A percentile compares a stretch with the other conserved stretches of the same genome.
phyloP scores from a whole-genome alignment of 1,140 invertebrate genomes.

The Phthorimaea operculella region DNA sequence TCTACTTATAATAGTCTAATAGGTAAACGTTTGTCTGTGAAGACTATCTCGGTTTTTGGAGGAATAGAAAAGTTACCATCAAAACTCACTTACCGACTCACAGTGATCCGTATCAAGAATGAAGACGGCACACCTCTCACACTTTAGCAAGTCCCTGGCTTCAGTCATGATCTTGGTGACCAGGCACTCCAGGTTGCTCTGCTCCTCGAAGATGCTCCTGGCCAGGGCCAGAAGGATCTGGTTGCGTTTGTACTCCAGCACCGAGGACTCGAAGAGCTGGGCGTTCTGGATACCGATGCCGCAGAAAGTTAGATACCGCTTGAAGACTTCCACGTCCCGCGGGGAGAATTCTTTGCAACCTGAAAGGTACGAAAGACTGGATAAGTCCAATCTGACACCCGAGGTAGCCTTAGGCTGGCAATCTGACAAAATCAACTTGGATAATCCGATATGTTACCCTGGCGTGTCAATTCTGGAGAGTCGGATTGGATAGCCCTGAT shows the following conservation, averaged over 20 bases:
- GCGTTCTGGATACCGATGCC: slow-evolving; percentile 98
- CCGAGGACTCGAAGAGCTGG: slow-evolving; percentile 94
- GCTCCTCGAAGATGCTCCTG: slow-evolving; percentile 89
- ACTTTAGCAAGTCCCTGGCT: slow-evolving; percentile 91
- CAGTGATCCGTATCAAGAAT: slow-evolving; percentile 86
- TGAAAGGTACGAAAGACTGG: slow-evolving; percentile 27
- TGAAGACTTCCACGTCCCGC: slow-evolving; percentile 88
- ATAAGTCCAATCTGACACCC: too few relatives aligned
- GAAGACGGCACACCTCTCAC: slow-evolving; percentile 92
- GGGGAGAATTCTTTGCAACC: slow-evolving; percentile 85
- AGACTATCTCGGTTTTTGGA: too few relatives aligned
- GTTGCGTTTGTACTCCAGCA: slow-evolving; percentile 93
- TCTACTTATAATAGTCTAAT: too few relatives aligned
- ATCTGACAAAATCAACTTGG: too few relatives aligned
- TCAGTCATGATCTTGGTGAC: slow-evolving; percentile 98
- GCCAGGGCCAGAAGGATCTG: slow-evolving; percentile 90
- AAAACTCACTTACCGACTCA: slow-evolving; percentile 78
- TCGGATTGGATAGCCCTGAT: too few relatives aligned
- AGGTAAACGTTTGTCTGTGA: too few relatives aligned
- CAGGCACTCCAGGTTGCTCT: slow-evolving; percentile 91
- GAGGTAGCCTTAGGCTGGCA: too few relatives aligned
- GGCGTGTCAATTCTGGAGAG: too few relatives aligned
- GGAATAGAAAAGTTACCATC: too few relatives aligned
- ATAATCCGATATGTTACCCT: too few relatives aligned
- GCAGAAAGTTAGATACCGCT: slow-evolving; percentile 94